Percentiles rank a stretch among this genome's conserved stretches.
Conservation (phyloP, 2,888 invertebrate genomes). For the Pharmacophagus antenor region DNA sequence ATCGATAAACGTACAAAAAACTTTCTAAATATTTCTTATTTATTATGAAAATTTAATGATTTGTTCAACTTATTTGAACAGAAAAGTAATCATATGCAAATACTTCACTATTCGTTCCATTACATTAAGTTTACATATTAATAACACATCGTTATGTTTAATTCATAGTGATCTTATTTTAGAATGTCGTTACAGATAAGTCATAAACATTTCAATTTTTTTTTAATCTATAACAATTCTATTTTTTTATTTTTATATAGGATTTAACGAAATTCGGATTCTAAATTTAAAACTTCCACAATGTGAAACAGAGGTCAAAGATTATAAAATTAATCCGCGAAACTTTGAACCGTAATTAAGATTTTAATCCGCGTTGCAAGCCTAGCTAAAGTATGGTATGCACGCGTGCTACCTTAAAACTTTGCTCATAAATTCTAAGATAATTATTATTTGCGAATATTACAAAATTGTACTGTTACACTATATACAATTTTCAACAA, state of each 20-base stretch:
- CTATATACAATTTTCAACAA: background rate
- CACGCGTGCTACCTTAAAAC: slow-evolving; percentile 57
- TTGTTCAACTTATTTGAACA: slow-evolving; percentile 27
- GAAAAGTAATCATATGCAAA: slow-evolving; percentile 29
- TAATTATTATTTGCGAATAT: slow-evolving; percentile 50
- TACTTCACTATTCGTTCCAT: slow-evolving; percentile 32
- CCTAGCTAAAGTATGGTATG: slow-evolving; percentile 55
- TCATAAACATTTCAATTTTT: too few species aligned
- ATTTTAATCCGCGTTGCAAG: slow-evolving; percentile 65
- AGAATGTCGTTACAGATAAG: background rate
- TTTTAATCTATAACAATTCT: too few species aligned
- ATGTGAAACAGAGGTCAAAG: slow-evolving; percentile 48
- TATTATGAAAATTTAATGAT: slow-evolving; percentile 32
- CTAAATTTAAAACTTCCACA: slow-evolving; percentile 45
- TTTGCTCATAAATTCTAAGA: slow-evolving; percentile 66
- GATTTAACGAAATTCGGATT: slow-evolving; percentile 44
- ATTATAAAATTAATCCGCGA: slow-evolving; percentile 66
- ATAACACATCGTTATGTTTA: slow-evolving; percentile 22
- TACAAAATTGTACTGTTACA: background rate
- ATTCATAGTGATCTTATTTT: background rate
- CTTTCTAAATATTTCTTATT: too few species aligned
- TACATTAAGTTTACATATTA: slow-evolving; percentile 32
- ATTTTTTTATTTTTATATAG: too few species aligned
- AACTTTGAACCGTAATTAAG: slow-evolving; percentile 70
- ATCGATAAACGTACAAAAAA: too few species aligned